phyloP scores from a whole-genome alignment of 1,140 invertebrate genomes.

The Camponotus floridanus region DNA sequence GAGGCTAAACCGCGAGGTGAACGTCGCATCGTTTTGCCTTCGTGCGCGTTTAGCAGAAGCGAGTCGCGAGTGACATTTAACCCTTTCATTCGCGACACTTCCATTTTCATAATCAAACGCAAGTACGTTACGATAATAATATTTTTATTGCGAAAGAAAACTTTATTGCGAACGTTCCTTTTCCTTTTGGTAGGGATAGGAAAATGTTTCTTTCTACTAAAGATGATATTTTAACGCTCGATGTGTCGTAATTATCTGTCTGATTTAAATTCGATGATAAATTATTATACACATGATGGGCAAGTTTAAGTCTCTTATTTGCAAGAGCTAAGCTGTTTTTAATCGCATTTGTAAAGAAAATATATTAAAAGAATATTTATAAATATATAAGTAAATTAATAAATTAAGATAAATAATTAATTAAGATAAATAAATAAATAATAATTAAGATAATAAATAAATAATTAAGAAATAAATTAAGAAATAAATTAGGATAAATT shows the following conservation, averaged over 20 bases:
- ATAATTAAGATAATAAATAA: too few species aligned
- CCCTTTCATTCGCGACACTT: conserved; percentile 18
- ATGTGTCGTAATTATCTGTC: neutral
- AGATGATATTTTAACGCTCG: neutral
- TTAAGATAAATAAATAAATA: too few species aligned
- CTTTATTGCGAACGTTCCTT: too few species aligned
- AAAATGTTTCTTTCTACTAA: neutral
- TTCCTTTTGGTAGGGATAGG: neutral
- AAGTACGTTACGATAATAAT: neutral
- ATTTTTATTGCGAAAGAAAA: neutral
- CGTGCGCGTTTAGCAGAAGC: neutral
- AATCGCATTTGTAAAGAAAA: too few species aligned
- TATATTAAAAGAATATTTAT: too few species aligned
- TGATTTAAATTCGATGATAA: neutral
- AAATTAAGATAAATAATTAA: too few species aligned
- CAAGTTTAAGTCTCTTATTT: neutral
- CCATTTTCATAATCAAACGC: neutral
- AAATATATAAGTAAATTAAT: too few species aligned
- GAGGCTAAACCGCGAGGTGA: conserved; percentile 49
- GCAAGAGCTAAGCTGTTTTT: neutral
- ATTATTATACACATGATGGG: neutral
- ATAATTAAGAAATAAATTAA: too few species aligned
- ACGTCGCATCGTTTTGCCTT: conserved; percentile 22
- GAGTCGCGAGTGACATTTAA: neutral
- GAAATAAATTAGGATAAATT: too few species aligned